These are phyloP conservation scores for Agrochola circellaris DNA, from an alignment of 2,888 invertebrate species.

Conservation along the genomic window DNA sequence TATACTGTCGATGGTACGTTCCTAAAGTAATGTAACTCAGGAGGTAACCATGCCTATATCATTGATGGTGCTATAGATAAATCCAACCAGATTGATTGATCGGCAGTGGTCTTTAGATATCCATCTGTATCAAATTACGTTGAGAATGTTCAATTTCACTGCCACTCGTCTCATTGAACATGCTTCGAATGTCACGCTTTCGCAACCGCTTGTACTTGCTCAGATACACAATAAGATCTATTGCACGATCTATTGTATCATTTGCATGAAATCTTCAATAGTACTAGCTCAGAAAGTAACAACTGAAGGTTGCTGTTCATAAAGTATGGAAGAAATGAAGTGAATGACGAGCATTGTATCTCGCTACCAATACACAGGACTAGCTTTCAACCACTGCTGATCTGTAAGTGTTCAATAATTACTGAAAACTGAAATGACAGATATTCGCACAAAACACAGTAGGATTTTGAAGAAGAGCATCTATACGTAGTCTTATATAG, in stretches of 20 bases:
- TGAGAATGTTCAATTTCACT: constrained; percentile 54
- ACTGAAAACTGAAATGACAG: background rate
- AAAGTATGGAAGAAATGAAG: background rate
- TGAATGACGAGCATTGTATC: background rate
- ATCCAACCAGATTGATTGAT: constrained; percentile 21
- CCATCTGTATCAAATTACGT: constrained; percentile 50
- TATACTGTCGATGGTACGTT: background rate
- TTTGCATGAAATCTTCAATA: constrained; percentile 16
- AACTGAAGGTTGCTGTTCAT: background rate
- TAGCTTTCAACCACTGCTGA: background rate
- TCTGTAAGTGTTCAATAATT: background rate
- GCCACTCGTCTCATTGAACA: constrained; percentile 43
- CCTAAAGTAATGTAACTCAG: background rate
- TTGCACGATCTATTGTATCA: constrained; percentile 17
- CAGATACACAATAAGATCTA: constrained; percentile 22
- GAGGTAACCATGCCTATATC: background rate
- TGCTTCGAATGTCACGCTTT: constrained; percentile 56
- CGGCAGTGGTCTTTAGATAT: constrained; percentile 19
- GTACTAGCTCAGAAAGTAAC: constrained; percentile 25
- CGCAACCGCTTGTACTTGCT: constrained; percentile 22
- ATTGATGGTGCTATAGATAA: constrained; percentile 15
- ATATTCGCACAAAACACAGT: background rate
- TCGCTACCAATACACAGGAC: background rate
- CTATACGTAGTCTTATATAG: background rate
- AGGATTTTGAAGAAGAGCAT: background rate